A percentile compares a stretch with the other conserved stretches of the same genome.
These are phyloP conservation scores for Macrosiphum euphorbiae DNA, from an alignment of 2,888 invertebrate species.

Conservation along the genomic window DNA sequence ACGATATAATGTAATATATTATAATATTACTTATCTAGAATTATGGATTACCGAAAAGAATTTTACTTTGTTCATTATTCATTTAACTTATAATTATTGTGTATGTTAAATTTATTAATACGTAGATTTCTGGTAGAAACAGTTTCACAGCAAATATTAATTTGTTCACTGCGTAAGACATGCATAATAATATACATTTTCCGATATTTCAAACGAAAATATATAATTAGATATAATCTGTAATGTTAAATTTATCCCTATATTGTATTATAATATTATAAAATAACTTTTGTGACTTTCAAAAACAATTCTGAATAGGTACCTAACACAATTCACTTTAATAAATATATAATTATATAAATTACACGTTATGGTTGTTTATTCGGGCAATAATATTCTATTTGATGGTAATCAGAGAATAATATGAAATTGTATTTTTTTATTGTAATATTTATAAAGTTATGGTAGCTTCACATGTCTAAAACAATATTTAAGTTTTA, in stretches of 20 bases:
- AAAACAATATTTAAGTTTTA: background rate
- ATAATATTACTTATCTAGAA: background rate
- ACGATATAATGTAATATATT: background rate
- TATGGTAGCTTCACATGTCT: background rate
- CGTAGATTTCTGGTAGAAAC: background rate
- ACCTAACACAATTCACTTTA: background rate
- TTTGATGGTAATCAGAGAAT: background rate
- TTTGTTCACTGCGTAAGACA: background rate
- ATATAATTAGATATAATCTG: background rate
- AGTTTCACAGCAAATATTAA: background rate
- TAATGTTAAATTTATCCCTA: background rate
- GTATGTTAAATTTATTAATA: background rate
- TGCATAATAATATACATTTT: background rate
- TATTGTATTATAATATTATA: background rate
- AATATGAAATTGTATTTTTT: background rate
- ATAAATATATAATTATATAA: background rate
- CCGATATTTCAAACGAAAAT: background rate
- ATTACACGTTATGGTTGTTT: background rate
- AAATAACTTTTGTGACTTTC: background rate
- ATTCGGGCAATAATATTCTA: background rate
- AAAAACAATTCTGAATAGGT: background rate
- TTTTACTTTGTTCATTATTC: background rate
- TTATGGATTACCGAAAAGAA: background rate
- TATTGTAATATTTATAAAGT: slow-evolving; percentile 2
- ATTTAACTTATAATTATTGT: background rate